Conservation (phyloP, 2,888 invertebrate species). For the Esperia sulphurella region DNA sequence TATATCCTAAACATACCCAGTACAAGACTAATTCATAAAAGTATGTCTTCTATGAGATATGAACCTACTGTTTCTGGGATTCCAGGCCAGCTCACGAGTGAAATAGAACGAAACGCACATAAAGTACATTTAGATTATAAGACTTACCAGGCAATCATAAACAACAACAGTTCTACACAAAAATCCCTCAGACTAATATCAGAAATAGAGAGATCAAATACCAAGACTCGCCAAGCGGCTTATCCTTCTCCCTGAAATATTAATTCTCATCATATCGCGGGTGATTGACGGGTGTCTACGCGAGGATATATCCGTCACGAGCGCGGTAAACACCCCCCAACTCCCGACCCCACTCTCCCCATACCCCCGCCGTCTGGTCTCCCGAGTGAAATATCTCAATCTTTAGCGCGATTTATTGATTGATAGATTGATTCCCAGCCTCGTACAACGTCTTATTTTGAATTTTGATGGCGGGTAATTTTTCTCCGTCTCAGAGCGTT, state of each 20-base stretch:
- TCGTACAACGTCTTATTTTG: slow-evolving; percentile 16
- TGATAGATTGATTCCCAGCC: slow-evolving; percentile 66
- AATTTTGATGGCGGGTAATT: slow-evolving; percentile 15
- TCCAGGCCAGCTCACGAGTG: too few relatives aligned
- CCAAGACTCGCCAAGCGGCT: slow-evolving; percentile 38
- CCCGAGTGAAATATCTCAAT: slow-evolving; percentile 72
- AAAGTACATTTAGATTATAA: too few relatives aligned
- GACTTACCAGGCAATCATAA: too few relatives aligned
- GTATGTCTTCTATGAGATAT: too few relatives aligned
- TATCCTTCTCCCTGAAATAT: slow-evolving; percentile 54
- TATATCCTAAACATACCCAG: too few relatives aligned
- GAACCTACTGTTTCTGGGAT: too few relatives aligned
- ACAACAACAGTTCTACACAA: background rate
- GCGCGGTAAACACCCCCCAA: slow-evolving; percentile 51
- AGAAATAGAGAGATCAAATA: slow-evolving; percentile 27
- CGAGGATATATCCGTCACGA: slow-evolving; percentile 74
- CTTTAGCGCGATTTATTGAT: slow-evolving; percentile 74
- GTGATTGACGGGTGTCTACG: slow-evolving; percentile 75
- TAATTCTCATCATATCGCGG: slow-evolving; percentile 72
- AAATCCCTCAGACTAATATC: slow-evolving; percentile 5
- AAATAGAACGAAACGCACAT: too few relatives aligned
- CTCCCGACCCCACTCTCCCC: slow-evolving; percentile 8
- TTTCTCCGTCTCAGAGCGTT: too few relatives aligned
- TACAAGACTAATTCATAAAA: too few relatives aligned
- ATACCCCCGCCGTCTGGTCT: slow-evolving; percentile 28